These are phyloP conservation scores for Romanomermis culicivorax DNA, from an alignment of 2,888 invertebrate species.

Conservation along the genomic window DNA sequence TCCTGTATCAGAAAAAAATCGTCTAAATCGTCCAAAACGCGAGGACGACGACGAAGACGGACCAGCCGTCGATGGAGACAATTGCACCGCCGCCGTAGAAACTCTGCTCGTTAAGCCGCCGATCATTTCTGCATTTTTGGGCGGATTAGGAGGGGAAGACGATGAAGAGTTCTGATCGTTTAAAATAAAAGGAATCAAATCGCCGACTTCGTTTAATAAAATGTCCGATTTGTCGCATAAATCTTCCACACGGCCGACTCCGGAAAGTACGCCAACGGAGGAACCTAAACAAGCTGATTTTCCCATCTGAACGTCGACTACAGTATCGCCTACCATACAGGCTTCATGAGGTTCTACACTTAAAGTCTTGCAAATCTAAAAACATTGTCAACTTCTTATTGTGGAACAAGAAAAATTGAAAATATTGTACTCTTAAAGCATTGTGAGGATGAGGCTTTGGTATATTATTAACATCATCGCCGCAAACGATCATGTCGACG, in stretches of 20 bases:
- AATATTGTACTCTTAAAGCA: constrained; percentile 23
- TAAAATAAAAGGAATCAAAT: neutral
- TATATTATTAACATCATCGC: constrained; percentile 30
- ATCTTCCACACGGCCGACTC: constrained; percentile 16
- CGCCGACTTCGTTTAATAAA: constrained; percentile 16
- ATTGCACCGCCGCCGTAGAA: no score
- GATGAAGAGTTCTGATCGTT: neutral
- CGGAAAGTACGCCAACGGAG: constrained; percentile 32
- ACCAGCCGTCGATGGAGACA: no score
- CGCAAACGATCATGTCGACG: constrained; percentile 32
- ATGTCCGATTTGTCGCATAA: constrained; percentile 15
- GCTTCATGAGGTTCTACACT: constrained; percentile 23
- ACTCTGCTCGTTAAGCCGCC: no score
- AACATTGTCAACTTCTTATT: neutral
- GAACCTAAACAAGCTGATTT: constrained; percentile 30
- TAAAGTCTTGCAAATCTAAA: constrained; percentile 24
- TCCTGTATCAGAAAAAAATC: no score
- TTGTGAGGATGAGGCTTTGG: constrained; percentile 33
- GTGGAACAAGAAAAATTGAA: neutral
- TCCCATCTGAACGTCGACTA: constrained; percentile 33
- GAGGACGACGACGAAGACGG: no score
- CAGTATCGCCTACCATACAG: constrained; percentile 34
- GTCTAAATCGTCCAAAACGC: no score
- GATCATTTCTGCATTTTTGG: no score
- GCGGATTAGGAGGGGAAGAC: neutral